These are phyloP conservation scores for Oryzias melastigma DNA, from an alignment of 2,113 vertebrate species.

Conservation along the genomic window DNA sequence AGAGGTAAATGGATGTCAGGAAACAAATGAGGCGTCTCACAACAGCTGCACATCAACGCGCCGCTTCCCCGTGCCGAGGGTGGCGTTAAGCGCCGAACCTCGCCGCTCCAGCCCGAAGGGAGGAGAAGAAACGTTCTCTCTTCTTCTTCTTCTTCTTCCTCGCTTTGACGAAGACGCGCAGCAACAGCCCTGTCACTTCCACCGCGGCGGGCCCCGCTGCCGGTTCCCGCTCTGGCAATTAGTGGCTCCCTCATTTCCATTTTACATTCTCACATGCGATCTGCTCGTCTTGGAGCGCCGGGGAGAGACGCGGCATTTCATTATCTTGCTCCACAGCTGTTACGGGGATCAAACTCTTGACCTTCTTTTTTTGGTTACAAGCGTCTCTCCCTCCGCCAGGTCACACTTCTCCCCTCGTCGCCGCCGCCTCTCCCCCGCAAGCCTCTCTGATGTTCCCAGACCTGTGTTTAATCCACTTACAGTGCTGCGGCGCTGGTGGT, in stretches of 20 bases:
- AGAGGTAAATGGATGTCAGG: constrained; percentile 67
- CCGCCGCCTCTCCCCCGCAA: neutral
- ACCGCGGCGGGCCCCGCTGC: constrained; percentile 18
- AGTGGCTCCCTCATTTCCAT: constrained; percentile 64
- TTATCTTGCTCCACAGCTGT: constrained; percentile 62
- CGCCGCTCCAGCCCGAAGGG: constrained; percentile 25
- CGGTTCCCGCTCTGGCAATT: constrained; percentile 53
- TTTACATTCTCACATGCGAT: constrained; percentile 58
- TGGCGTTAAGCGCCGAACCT: constrained; percentile 58
- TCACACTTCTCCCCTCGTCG: constrained; percentile 15
- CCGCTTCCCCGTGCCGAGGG: constrained; percentile 51
- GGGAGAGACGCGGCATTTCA: constrained; percentile 35
- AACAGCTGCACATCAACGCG: constrained; percentile 68
- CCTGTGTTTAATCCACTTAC: constrained; percentile 59
- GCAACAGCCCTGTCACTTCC: constrained; percentile 46
- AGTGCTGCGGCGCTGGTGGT: constrained; percentile 29
- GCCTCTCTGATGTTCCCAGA: constrained; percentile 50
- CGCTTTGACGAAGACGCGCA: constrained; percentile 44
- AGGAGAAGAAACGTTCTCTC: neutral
- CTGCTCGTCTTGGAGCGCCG: constrained; percentile 19
- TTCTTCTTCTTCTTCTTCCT: neutral
- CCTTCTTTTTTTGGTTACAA: constrained; percentile 41
- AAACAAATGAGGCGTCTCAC: constrained; percentile 66
- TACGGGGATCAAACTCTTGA: constrained; percentile 46
- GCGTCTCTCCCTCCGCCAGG: constrained; percentile 33